Base-by-base conservation (phyloP, 2,797 vertebrate species). In the Falco columbarius region DNA sequence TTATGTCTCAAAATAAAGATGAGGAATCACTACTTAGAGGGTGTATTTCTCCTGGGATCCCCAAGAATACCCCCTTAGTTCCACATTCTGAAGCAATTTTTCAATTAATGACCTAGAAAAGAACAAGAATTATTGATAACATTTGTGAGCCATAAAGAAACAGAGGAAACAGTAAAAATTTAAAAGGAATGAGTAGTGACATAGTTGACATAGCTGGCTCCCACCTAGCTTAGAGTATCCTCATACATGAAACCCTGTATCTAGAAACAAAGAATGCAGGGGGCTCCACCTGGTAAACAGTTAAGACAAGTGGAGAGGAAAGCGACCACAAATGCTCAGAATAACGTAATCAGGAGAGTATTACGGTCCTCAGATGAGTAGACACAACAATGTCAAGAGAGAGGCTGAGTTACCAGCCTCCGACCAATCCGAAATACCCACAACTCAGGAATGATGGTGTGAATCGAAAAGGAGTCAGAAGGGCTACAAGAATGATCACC, bases 121-220 rank as follows among this genome's bases (percentile, higher is more conserved):
- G 17, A 66, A 89, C 42, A 77, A 63, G 1, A 83, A 79, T 79
- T 58, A 77, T 42, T 27, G 20, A 32, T 21, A 71, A 34, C 15
- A 49, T 73, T 79, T 87, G 22, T 44, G 14, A 90, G 14, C 40
- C 55, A 49, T 12, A 70, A 1, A 58, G 32, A 81, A 79, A 92
- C 19, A 24, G 29, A 59, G 17, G 32, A 91, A 96, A 86, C 21
- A 52, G 19, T 6, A 65, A 46, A 74, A 59, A 55, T 30, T 38
- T 42, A 24, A 51, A 66, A 80, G 23, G 38, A 81, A 22, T 52
- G 9, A 79, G 21, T 18, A 73, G 24, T 10, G 67, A 74, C 23
- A 30, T 1, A 9, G 32, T 0, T 46, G 52, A 24, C 34, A 34
- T 2, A 47, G 29, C 19, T 4, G 2, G 10, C 12, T 80, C 40